Evolutionary conservation across 1,140 invertebrate genomes (phyloP), one percentile per base, ranked within the genome.

Genomic region (Campoletis sonorensis): DNA sequence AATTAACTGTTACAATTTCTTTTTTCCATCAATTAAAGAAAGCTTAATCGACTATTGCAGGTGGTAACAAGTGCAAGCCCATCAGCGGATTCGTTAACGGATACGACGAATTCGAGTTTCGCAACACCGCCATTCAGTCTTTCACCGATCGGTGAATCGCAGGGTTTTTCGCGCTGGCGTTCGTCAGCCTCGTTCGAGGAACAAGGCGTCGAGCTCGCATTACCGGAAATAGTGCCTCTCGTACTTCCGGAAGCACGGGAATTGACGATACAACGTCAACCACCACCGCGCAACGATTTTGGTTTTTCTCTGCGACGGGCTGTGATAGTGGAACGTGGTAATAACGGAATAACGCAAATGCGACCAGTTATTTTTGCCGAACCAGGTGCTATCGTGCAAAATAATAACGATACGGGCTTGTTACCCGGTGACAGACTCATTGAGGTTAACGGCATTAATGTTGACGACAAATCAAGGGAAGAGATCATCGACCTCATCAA

Each of bases 401-500:
- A 95, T 85, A 94, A 95, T 72, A 95, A 95, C 89, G 95, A 97
- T 80, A 97, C 96, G 26, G 97, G 96, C n/a, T 93, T 99, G 15
- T 90, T 99, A 67, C 98, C 98, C 51, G 98, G 98, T 13, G 98
- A 99, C 92, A 94, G 97, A 86, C 93, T 99, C 0, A 93, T 99
- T 80, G 96, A 98, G 93, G 97, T 99, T 11, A 98, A 98, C 90
- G 96, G 95, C 27, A 94, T 96, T 49, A 94, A 95, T 80, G 97
- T 99, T 0, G 96, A 97, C 88, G 95, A 96, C 64, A 95, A 96
- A 88, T 95, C 94, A 21, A 94, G 98, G 40, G 98, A 99, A 89
- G 97, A 98, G 86, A 97, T 99, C 80, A 98, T 98, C 83, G 97
- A 98, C 88, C 93, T 98, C 85, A 98, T 99, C 84, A 96, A 96